Evolutionary conservation across 1,140 invertebrate genomes (phyloP).

Genomic region (Orchestia grillus): DNA sequence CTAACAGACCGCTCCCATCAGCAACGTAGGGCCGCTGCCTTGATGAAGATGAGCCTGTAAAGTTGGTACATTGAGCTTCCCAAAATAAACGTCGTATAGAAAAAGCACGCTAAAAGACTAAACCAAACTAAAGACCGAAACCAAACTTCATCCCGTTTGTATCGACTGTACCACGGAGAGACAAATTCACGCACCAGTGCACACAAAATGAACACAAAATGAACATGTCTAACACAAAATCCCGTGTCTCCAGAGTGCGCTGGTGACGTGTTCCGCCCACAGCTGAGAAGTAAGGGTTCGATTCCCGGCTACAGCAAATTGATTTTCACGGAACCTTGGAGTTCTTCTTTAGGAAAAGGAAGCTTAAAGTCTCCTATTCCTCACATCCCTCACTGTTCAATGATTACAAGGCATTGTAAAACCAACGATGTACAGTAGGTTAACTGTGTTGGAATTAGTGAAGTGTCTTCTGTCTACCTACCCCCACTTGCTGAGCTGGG

Average conservation of each 20-base stretch:
- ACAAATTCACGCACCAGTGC: neutral
- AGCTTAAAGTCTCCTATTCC: too few relatives aligned
- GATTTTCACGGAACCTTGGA: neutral
- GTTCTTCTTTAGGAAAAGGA: neutral
- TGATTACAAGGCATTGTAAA: neutral
- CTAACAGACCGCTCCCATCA: neutral
- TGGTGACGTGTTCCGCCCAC: neutral
- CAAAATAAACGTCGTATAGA: neutral
- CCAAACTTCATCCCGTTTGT: too few relatives aligned
- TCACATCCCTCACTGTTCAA: neutral
- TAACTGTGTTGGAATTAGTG: neutral
- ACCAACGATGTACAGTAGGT: neutral
- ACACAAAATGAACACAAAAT: neutral
- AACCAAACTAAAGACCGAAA: too few relatives aligned
- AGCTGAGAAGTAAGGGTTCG: too few relatives aligned
- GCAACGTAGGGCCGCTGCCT: neutral
- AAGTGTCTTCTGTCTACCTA: neutral
- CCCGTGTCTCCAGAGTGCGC: neutral
- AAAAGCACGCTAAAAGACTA: too few relatives aligned
- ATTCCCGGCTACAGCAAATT: too few relatives aligned
- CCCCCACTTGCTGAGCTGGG: neutral
- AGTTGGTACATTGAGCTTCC: neutral
- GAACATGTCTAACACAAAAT: neutral
- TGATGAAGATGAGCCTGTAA: neutral
- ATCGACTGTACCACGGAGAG: too few relatives aligned